These are phyloP conservation scores for Varecia variegata DNA, from an alignment of 2,797 vertebrate genomes.

Conservation along the genomic window DNA sequence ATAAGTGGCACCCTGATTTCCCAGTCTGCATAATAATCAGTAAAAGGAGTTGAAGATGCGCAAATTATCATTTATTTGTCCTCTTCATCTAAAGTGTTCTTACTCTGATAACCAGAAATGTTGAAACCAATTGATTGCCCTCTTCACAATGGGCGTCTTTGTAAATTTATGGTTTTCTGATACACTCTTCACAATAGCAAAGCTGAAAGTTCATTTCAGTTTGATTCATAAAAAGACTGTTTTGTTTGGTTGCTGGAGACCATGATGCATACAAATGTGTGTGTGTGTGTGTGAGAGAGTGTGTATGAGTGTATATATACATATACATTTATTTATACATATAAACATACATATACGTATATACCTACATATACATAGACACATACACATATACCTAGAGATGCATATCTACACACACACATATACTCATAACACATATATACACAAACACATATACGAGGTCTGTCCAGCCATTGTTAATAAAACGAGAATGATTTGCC, in stretches of 20 bases:
- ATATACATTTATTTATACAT: not conserved
- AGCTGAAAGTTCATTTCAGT: not conserved
- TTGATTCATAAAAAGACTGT: not conserved
- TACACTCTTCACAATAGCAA: not conserved
- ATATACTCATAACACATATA: not conserved
- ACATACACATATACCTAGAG: not conserved
- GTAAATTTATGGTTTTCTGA: not conserved
- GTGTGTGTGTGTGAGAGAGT: not conserved
- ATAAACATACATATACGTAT: not conserved
- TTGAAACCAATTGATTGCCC: not conserved
- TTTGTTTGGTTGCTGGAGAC: not conserved
- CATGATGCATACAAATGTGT: not conserved
- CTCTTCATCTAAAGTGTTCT: not conserved
- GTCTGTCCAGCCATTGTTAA: too few species aligned
- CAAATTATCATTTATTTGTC: conserved; percentile 14
- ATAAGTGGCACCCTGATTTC: not conserved
- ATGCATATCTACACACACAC: not conserved
- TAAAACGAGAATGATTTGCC: too few species aligned
- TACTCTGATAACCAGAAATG: conserved; percentile 4
- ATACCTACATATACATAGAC: rapidly evolving
- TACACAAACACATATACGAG: not conserved
- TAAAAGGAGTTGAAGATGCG: not conserved
- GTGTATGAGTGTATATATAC: rapidly evolving
- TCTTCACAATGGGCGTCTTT: not conserved
- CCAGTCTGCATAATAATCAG: not conserved